Evolutionary conservation across 1,140 invertebrate species (phyloP), one percentile per base, ranked within the genome.

Genomic region (Pseudomyrmex dendroicus): DNA sequence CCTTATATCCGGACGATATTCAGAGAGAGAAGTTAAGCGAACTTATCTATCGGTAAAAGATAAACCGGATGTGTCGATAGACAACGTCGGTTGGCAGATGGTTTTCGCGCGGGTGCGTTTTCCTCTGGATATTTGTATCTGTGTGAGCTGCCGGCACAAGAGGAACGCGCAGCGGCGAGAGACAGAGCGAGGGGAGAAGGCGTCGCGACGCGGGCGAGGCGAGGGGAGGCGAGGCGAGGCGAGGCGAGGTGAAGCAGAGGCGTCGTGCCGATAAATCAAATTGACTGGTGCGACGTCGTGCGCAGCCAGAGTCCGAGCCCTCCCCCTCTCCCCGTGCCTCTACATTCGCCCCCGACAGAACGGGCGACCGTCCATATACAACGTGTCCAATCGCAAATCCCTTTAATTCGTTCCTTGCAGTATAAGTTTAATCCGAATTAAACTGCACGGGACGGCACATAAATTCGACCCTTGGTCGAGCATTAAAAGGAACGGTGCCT

Each of bases 311-410:
- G 89, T 89, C 86, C 85, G 48, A 76, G 62, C 57, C 77, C 82
- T 56, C n/a, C 61, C 73, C 46, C 70, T 56, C 35, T 22, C n/a
- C 4, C 50, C 59, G 62, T 68, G 56, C 74, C 83, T 66, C 85
- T 22, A 48, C 73, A 48, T 67, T 84, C 13, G 82, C 83, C 86
- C 4, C 80, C 78, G 88, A 88, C 89, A 86, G 86, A 89, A 82
- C 90, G 88, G 35, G 72, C 86, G 85, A 86, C 85, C 89, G 87
- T 87, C 89, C 88, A 89, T 89, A 89, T 89, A 89, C 88, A 89
- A 92, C 92, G 91, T 93, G 91, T 92, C 92, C 91, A 93, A 93
- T 92, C 91, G 92, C 89, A 91, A 90, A 93, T 92, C 91, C 91
- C 87, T 93, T 93, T 93, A 93, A 93, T 93, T 91, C 91, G 91